phyloP scores from a whole-genome alignment of 1,140 invertebrate genomes.

The Drosophila gunungcola region DNA sequence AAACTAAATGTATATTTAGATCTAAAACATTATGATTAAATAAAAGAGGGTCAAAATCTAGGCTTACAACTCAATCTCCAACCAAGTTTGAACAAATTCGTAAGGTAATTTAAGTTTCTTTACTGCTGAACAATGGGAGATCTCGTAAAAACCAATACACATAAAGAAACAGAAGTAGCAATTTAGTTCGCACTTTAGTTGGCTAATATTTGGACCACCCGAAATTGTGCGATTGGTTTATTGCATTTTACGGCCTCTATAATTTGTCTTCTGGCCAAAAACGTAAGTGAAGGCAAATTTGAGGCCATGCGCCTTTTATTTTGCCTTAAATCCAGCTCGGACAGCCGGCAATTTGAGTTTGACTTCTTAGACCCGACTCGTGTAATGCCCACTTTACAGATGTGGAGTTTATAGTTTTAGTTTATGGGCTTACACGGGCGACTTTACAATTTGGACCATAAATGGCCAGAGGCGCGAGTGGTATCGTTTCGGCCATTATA shows the following conservation, averaged over 20 bases:
- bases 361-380: slow-evolving; percentile 44
- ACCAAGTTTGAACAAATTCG: background rate
- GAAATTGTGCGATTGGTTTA: slow-evolving; percentile 38
- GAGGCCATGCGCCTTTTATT: slow-evolving; percentile 9
- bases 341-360: slow-evolving; percentile 47
- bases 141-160: background rate
- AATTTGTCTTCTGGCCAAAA: slow-evolving; percentile 50
- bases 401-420: slow-evolving; percentile 33
- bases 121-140: background rate
- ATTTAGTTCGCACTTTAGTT: slow-evolving; percentile 50
- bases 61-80: slow-evolving; percentile 1
- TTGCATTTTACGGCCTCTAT: slow-evolving; percentile 48
- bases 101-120: background rate
- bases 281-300: slow-evolving; percentile 43
- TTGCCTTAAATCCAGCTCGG: background rate
- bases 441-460: slow-evolving; percentile 49
- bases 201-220: slow-evolving; percentile 44
- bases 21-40: too few relatives aligned
- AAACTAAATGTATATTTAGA: too few relatives aligned
- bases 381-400: slow-evolving; percentile 44
- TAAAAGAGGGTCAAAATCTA: background rate
- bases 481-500: slow-evolving; percentile 36
- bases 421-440: slow-evolving; percentile 44
- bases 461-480: slow-evolving; percentile 47
- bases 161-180: slow-evolving; percentile 26